Conservation (phyloP, 2,113 vertebrate genomes). For the Enhydra lutris region DNA sequence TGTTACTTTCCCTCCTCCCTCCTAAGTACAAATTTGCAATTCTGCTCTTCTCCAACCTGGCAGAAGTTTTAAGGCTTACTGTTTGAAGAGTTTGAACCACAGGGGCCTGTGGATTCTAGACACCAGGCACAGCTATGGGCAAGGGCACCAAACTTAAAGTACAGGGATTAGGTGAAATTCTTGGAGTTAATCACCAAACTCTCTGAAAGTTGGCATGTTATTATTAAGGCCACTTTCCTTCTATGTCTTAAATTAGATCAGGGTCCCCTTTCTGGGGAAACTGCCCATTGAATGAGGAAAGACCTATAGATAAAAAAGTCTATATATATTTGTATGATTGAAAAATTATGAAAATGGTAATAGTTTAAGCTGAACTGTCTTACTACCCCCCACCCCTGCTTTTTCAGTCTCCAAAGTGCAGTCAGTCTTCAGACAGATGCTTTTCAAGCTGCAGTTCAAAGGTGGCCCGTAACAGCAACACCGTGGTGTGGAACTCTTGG, state of each 20-base stretch:
- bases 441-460: not conserved
- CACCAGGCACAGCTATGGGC: not conserved
- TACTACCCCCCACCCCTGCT: not conserved
- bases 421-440: not conserved
- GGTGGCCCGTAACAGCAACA: not conserved
- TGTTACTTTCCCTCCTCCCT: not conserved
- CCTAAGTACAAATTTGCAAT: not conserved
- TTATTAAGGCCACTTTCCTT: not conserved
- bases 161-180: not conserved
- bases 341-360: not conserved
- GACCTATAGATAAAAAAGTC: not conserved
- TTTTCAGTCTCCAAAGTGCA: not conserved
- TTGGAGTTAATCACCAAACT: not conserved
- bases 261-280: not conserved
- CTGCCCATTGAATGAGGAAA: not conserved
- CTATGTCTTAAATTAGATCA: not conserved
- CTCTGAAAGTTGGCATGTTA: not conserved
- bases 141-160: not conserved
- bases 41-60: not conserved
- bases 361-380: not conserved
- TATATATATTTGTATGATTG: too few species aligned
- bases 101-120: not conserved
- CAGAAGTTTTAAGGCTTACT: not conserved
- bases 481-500: conserved; percentile 86
- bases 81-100: not conserved